Percentiles rank a stretch among this genome's conserved stretches.
phyloP scores from a whole-genome alignment of 2,113 vertebrate species.

The Eidolon helvum region DNA sequence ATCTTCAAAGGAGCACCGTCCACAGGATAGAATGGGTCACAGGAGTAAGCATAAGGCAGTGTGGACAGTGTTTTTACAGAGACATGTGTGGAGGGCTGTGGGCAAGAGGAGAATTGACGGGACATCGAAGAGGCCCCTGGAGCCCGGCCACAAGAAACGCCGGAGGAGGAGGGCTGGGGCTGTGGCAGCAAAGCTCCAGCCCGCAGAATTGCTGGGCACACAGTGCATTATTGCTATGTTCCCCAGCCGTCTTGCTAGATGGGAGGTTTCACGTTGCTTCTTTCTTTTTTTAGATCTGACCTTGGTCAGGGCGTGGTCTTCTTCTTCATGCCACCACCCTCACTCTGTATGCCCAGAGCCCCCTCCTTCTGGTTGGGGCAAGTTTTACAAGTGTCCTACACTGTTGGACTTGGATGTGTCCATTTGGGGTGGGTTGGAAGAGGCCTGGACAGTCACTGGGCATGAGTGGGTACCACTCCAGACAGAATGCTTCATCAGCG shows the following conservation, averaged over 20 bases:
- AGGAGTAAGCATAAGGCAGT: not conserved
- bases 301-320: fast-evolving
- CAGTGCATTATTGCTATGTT: fast-evolving
- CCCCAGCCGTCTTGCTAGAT: fast-evolving
- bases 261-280: not conserved
- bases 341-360: not conserved
- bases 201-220: fast-evolving
- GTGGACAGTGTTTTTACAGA: not conserved
- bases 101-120: fast-evolving
- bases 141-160: fast-evolving
- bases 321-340: not conserved
- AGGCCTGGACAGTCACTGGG: fast-evolving
- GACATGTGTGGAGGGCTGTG: fast-evolving
- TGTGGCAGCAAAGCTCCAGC: fast-evolving
- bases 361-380: not conserved
- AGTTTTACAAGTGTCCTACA: not conserved
- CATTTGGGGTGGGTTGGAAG: not conserved
- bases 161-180: not conserved
- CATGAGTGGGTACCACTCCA: fast-evolving
- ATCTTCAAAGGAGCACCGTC: fast-evolving
- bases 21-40: fast-evolving
- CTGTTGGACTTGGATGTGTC: not conserved
- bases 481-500: not conserved
- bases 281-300: not conserved
- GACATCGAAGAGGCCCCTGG: fast-evolving